Conservation (phyloP, 2,888 invertebrate genomes). For the Epistrophella euchroma region DNA sequence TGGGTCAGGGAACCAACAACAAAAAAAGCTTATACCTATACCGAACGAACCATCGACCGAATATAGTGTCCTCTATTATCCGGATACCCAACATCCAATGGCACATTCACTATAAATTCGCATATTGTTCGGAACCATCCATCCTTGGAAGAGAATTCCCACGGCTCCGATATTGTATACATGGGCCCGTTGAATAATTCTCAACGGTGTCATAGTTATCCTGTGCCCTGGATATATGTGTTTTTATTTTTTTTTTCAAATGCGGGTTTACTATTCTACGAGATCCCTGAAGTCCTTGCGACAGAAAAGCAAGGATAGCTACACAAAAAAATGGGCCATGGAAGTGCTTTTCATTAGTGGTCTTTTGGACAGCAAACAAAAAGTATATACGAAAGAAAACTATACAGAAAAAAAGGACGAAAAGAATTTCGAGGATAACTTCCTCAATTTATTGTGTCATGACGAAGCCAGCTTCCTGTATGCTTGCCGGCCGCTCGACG, state of each 20-base stretch:
- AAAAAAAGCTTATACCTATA: slow-evolving; percentile 1
- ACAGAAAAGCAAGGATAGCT: background rate
- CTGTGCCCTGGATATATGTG: slow-evolving; percentile 51
- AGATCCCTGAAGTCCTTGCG: slow-evolving; percentile 48
- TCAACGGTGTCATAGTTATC: slow-evolving; percentile 66
- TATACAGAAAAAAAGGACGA: slow-evolving; percentile 35
- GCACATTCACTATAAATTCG: slow-evolving; percentile 38
- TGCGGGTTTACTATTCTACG: slow-evolving; percentile 23
- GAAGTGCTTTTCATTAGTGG: slow-evolving; percentile 70
- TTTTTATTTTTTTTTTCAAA: slow-evolving; percentile 8
- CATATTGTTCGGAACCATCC: slow-evolving; percentile 57
- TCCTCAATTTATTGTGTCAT: slow-evolving; percentile 68
- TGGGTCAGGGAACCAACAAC: slow-evolving; percentile 55
- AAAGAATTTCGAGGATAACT: slow-evolving; percentile 69
- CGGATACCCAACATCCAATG: slow-evolving; percentile 46
- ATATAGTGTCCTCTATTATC: slow-evolving; percentile 34
- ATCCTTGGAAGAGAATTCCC: slow-evolving; percentile 69
- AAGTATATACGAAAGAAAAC: slow-evolving; percentile 3
- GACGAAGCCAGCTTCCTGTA: slow-evolving; percentile 50
- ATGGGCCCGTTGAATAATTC: slow-evolving; percentile 50
- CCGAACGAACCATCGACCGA: slow-evolving; percentile 32
- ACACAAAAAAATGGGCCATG: slow-evolving; percentile 42
- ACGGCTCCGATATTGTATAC: slow-evolving; percentile 49
- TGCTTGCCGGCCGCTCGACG: background rate
- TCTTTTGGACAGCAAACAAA: slow-evolving; percentile 37